A percentile compares a stretch with the other conserved stretches of the same genome.
Evolutionary conservation across 2,113 vertebrate species (phyloP).

Genomic region (Empidonax traillii): DNA sequence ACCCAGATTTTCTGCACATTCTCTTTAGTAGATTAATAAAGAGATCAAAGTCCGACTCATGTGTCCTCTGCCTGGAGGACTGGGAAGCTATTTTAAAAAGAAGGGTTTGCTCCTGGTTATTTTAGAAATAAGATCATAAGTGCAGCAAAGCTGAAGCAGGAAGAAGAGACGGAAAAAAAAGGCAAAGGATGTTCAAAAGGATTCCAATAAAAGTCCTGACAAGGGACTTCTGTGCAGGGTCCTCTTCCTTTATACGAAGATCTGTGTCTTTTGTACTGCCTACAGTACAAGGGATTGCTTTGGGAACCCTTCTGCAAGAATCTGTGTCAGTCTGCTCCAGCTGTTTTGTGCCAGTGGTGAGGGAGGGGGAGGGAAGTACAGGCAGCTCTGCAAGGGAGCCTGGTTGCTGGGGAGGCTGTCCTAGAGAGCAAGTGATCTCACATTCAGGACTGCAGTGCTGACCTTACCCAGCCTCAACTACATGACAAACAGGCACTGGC

Average conservation of each 20-base stretch:
- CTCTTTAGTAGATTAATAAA: constrained; percentile 32
- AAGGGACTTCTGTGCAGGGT: not conserved
- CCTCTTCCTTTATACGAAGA: not conserved
- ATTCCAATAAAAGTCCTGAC: not conserved
- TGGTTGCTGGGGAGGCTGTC: not conserved
- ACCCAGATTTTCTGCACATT: constrained; percentile 31
- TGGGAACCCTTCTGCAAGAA: not conserved
- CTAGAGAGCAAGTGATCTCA: not conserved
- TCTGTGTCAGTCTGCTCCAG: not conserved
- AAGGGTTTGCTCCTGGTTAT: constrained; percentile 24
- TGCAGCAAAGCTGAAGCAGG: not conserved
- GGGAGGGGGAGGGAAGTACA: not conserved
- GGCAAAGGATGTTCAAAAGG: constrained; percentile 2
- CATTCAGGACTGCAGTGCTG: rapidly evolving
- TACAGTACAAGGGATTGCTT: not conserved
- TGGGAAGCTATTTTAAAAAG: constrained; percentile 27
- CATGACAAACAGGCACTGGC: not conserved
- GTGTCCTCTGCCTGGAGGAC: not conserved
- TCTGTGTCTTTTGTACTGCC: not conserved
- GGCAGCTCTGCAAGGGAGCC: not conserved
- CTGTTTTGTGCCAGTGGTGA: not conserved
- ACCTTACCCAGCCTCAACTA: not conserved
- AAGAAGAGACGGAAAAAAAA: constrained; percentile 13
- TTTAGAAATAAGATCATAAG: constrained; percentile 39
- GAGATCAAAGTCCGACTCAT: not conserved